Conservation (phyloP, 2,888 invertebrate genomes). For the Oligia latruncula region DNA sequence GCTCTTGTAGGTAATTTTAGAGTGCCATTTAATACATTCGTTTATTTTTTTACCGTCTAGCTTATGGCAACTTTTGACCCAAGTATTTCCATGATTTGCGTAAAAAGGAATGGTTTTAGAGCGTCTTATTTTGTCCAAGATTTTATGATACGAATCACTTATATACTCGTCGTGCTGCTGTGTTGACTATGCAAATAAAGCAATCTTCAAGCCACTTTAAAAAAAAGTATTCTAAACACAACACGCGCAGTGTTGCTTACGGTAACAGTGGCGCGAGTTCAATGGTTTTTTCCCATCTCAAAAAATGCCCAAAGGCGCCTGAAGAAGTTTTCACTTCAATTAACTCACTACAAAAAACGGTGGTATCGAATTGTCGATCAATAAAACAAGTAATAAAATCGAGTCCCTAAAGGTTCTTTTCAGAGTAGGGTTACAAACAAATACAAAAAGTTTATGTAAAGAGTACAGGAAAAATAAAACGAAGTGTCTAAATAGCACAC, state of each 20-base stretch:
- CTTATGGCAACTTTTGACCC: neutral
- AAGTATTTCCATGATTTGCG: neutral
- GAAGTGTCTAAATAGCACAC: no score
- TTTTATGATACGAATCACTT: no score
- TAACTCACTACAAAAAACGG: neutral
- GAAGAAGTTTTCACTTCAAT: no score
- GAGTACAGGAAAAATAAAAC: no score
- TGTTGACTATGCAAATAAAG: neutral
- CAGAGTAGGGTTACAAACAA: no score
- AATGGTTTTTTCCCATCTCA: no score
- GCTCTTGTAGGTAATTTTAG: neutral
- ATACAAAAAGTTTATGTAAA: no score
- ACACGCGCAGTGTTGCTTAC: no score
- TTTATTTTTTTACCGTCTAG: neutral
- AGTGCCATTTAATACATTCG: neutral
- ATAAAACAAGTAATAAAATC: neutral
- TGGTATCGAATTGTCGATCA: neutral
- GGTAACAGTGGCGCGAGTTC: no score
- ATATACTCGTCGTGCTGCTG: neutral
- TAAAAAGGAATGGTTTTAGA: neutral
- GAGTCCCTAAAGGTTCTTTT: neutral
- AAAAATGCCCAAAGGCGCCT: no score
- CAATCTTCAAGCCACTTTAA: neutral
- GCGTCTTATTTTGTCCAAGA: neutral
- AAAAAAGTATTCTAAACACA: no score